A percentile compares a stretch with the other conserved stretches of the same genome.
Conservation (phyloP, 2,888 invertebrate genomes). For the Apomyelois bistriatella region DNA sequence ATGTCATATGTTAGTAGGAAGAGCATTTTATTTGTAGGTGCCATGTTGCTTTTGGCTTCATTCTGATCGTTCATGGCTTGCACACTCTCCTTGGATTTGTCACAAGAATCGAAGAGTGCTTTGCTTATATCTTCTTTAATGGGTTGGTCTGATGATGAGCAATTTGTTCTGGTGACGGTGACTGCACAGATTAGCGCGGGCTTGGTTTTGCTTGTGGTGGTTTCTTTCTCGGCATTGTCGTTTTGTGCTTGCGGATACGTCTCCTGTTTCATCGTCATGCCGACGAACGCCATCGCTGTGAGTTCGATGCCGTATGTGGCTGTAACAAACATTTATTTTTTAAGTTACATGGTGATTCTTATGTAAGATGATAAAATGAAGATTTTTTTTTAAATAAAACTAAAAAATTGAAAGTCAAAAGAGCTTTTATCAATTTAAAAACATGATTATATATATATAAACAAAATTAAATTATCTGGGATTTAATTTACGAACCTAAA, state of each 20-base stretch:
- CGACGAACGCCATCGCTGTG: conserved; percentile 70
- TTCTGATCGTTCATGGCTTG: conserved; percentile 90
- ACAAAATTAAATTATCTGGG: no score
- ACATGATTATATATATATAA: no score
- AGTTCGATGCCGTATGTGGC: conserved; percentile 67
- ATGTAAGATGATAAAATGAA: no score
- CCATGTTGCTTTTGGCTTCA: conserved; percentile 80
- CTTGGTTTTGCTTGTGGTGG: conserved; percentile 50
- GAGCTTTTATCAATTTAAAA: no score
- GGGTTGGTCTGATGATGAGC: conserved; percentile 47
- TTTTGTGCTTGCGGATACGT: conserved; percentile 53
- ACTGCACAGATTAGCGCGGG: conserved; percentile 68
- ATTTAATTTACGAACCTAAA: no score
- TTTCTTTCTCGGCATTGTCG: conserved; percentile 58
- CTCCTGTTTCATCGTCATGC: conserved; percentile 61
- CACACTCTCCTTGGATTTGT: conserved; percentile 70
- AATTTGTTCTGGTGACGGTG: conserved; percentile 54
- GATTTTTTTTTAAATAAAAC: no score
- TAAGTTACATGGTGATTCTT: no score
- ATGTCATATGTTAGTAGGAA: conserved; percentile 86
- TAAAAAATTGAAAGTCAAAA: no score
- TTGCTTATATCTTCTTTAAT: conserved; percentile 65
- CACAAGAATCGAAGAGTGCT: conserved; percentile 64
- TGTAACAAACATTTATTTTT: conserved; percentile 25
- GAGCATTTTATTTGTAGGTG: conserved; percentile 63